These are phyloP conservation scores for Gadopsis bispinosus DNA, from an alignment of 2,797 vertebrate species.

Conservation along the genomic window DNA sequence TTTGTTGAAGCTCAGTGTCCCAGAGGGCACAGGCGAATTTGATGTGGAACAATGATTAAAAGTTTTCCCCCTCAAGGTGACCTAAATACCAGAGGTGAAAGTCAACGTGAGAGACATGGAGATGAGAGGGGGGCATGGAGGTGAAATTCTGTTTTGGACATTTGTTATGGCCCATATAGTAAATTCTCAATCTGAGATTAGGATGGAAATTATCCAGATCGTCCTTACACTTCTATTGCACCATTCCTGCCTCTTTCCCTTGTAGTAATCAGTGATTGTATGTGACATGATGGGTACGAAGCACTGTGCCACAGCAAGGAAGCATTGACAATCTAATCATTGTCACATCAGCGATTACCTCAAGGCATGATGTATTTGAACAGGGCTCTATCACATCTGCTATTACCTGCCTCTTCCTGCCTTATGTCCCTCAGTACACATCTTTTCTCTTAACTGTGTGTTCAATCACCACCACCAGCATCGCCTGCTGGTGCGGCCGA, in stretches of 20 bases:
- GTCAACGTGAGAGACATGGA: conserved; percentile 68
- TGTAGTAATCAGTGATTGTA: conserved; percentile 66
- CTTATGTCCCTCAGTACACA: conserved; percentile 68
- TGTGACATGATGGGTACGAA: conserved; percentile 71
- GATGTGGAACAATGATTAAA: conserved; percentile 85
- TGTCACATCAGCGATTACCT: conserved; percentile 76
- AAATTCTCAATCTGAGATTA: conserved; percentile 22
- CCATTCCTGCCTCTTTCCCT: conserved; percentile 41
- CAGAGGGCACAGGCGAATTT: conserved; percentile 74
- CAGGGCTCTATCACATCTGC: conserved; percentile 71
- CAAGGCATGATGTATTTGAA: conserved; percentile 69
- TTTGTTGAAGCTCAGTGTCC: conserved; percentile 66
- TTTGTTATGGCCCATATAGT: conserved; percentile 43
- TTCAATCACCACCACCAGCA: conserved; percentile 79
- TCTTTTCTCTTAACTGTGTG: conserved; percentile 79
- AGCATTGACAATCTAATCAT: conserved; percentile 75
- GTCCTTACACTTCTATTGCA: conserved; percentile 34
- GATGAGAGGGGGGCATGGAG: conserved; percentile 57
- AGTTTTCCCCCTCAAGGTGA: conserved; percentile 84
- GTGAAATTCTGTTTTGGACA: conserved; percentile 57
- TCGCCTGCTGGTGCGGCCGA: conserved; percentile 67
- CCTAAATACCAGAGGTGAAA: conserved; percentile 76
- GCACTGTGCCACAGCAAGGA: conserved; percentile 53
- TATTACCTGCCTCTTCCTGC: conserved; percentile 73
- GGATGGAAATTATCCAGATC: conserved; percentile 24